Evolutionary conservation across 1,140 invertebrate genomes (phyloP).

Genomic region (Drosophila micromelanica): DNA sequence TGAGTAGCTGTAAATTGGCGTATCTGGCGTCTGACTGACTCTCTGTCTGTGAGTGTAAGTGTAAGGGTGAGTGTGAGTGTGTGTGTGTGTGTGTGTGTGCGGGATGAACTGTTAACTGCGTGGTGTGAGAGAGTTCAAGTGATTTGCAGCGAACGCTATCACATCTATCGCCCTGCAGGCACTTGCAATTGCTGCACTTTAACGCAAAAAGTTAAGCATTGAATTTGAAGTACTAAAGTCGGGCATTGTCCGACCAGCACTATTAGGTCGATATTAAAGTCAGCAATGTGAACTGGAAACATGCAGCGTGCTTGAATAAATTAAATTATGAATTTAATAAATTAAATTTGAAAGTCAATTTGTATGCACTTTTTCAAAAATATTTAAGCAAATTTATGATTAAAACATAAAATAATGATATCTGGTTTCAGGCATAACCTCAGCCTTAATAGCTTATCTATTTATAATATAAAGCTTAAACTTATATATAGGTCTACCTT

Average conservation of each 20-base stretch:
- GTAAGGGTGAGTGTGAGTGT: neutral
- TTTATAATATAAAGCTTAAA: too few species aligned
- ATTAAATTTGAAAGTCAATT: too few species aligned
- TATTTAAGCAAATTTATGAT: too few species aligned
- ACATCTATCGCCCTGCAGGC: constrained; percentile 29
- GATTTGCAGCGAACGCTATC: constrained; percentile 64
- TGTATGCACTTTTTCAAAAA: too few species aligned
- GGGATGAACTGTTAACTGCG: constrained; percentile 12
- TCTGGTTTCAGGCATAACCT: too few species aligned
- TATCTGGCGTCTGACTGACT: constrained; percentile 9
- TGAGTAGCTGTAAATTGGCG: constrained; percentile 35
- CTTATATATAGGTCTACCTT: too few species aligned
- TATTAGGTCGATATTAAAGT: constrained; percentile 1
- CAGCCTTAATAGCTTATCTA: too few species aligned
- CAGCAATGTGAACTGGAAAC: neutral
- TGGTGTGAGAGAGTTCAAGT: constrained; percentile 62
- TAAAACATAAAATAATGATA: too few species aligned
- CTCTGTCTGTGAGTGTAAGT: neutral
- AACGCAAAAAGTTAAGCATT: constrained; percentile 20
- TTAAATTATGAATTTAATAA: too few species aligned
- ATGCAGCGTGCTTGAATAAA: neutral
- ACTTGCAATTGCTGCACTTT: constrained; percentile 10
- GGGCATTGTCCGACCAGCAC: neutral
- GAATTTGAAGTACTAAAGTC: constrained; percentile 14
- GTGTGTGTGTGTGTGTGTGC: constrained; percentile 8